Conservation (phyloP, 2,888 invertebrate genomes). For the Iphiclides podalirius region DNA sequence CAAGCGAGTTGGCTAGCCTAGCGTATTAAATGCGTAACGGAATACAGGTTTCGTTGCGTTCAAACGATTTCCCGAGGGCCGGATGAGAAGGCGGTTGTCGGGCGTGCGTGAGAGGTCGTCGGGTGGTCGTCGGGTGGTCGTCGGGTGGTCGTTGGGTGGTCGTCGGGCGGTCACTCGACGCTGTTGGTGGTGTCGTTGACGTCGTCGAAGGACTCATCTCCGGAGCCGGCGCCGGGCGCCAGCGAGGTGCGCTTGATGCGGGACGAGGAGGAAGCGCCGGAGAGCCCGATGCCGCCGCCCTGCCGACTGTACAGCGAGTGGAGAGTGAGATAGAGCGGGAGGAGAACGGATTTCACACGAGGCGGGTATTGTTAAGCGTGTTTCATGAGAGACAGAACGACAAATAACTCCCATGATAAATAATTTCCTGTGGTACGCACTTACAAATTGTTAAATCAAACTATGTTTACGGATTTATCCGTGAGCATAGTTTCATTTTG, state of each 20-base stretch:
- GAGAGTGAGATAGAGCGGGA: no score
- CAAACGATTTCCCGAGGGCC: slow-evolving; percentile 6
- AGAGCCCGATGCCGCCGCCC: slow-evolving; percentile 81
- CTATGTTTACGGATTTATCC: no score
- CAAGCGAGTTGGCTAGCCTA: not conserved
- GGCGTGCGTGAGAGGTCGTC: slow-evolving; percentile 5
- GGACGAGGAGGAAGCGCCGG: slow-evolving; percentile 81
- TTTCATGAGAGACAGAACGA: no score
- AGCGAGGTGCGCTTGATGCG: slow-evolving; percentile 86
- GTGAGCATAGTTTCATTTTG: no score
- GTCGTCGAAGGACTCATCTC: slow-evolving; percentile 87
- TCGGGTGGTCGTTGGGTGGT: slow-evolving; percentile 5
- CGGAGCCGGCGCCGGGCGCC: slow-evolving; percentile 82
- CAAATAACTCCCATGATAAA: no score
- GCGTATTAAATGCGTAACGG: slow-evolving; percentile 21
- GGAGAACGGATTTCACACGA: no score
- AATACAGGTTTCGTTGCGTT: slow-evolving; percentile 5
- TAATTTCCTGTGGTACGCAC: no score
- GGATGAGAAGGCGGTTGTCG: slow-evolving; percentile 1
- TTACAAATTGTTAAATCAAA: no score
- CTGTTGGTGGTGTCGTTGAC: slow-evolving; percentile 87
- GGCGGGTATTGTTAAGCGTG: no score
- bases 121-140: slow-evolving; percentile 2
- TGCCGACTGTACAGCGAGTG: slow-evolving; percentile 65
- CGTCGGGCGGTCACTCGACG: slow-evolving; percentile 73